Base-by-base conservation (phyloP, 2,113 vertebrate genomes). In the Lepisosteus osseus region DNA sequence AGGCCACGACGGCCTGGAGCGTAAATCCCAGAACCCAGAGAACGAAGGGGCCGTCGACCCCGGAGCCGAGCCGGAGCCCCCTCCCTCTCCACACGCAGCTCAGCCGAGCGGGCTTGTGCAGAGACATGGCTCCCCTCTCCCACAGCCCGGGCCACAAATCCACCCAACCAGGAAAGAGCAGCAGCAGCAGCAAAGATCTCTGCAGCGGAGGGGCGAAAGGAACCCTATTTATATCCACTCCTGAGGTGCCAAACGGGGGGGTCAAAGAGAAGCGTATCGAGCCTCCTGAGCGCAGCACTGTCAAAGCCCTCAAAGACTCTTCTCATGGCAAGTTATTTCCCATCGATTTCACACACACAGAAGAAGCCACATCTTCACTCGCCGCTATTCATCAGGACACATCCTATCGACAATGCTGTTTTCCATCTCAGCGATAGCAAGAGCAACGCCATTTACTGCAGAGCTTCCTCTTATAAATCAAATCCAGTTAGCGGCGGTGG, bases 391-490 rank as follows among this genome's bases (percentile, higher is more conserved):
- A 82, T 88, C 90, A 86, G 87, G 79, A 79, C 80, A 86, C 85
- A 86, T 91, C 86, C 90, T 88, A 91, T 86, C 83, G 89, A 90
- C 86, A 87, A 87, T 85, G 84, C 88, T 86, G 83, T 85, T 93
- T 90, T 90, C 93, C 92, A 94, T 88, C 82, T 86, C 78, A 87
- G 86, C 85, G 82, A 80, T 66, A 82, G 78, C 78, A 77, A 73
- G 72, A 85, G 79, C 84, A 80, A 76, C 84, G 88, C 86, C 90
- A 90, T 87, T 89, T 88, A 88, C 82, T 78, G 84, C 80, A 82
- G 90, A 84, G 88, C 84, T 81, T 81, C 83, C 79, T 82, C 82
- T 87, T 88, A 91, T 85, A 91, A 93, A 94, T 95, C 92, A 94
- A 88, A 87, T 87, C 90, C 87, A 87, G 86, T 89, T 89, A 90